Percentiles rank a stretch among this genome's conserved stretches.
These are phyloP conservation scores for Anabacerthia variegaticeps DNA, from an alignment of 2,797 vertebrate species.

Conservation along the genomic window DNA sequence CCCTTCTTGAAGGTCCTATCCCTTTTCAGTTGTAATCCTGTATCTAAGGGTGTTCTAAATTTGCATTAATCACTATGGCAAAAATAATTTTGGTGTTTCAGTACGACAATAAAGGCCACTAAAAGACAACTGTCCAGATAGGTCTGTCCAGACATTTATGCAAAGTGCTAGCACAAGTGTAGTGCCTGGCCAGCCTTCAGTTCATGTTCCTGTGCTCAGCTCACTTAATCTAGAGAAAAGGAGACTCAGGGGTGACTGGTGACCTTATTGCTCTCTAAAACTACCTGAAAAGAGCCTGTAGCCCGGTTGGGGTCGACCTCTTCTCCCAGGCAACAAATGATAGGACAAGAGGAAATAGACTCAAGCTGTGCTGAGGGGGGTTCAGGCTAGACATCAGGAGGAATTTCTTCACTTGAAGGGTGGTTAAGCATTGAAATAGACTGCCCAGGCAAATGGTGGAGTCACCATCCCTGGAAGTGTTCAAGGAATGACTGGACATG, in stretches of 20 bases:
- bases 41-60: background rate
- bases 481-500: background rate
- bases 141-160: background rate
- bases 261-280: background rate
- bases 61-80: background rate
- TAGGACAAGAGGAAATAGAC: background rate
- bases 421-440: background rate
- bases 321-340: background rate
- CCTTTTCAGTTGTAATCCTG: background rate
- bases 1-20: background rate
- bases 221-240: background rate
- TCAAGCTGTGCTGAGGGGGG: background rate
- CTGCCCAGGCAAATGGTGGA: background rate
- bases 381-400: background rate
- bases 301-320: background rate
- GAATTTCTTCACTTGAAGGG: background rate
- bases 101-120: background rate
- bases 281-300: background rate
- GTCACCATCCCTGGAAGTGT: background rate
- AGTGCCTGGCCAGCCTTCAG: background rate
- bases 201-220: background rate
- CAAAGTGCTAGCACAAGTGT: background rate
- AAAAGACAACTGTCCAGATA: background rate
- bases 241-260: background rate
- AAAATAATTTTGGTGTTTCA: background rate